A percentile compares a stretch with the other conserved stretches of the same genome.
Conservation (phyloP, 2,888 invertebrate genomes). For the Tenthredo distinguenda region DNA sequence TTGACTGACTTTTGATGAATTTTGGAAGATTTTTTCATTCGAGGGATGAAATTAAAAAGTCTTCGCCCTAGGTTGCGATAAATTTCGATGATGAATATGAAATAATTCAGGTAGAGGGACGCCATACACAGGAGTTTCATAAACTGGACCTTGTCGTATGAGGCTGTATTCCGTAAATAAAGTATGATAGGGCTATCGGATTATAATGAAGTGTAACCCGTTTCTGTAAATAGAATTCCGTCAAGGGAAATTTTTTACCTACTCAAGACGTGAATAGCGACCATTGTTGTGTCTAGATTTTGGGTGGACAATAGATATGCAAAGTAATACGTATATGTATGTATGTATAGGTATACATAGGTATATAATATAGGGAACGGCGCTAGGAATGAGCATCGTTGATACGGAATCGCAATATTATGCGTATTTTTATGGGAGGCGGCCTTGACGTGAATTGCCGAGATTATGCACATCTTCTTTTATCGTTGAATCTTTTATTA, state of each 20-base stretch:
- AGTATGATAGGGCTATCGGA: not conserved
- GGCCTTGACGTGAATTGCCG: slow-evolving; percentile 38
- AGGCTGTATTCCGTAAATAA: not conserved
- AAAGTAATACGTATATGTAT: not conserved
- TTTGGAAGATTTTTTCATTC: not conserved
- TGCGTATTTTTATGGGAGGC: slow-evolving; percentile 37
- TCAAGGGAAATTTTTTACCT: not conserved
- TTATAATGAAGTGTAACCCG: slow-evolving; percentile 9
- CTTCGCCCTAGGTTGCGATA: not conserved
- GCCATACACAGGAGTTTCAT: not conserved
- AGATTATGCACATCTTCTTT: slow-evolving; percentile 43
- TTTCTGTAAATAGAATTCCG: not conserved
- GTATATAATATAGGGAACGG: not conserved
- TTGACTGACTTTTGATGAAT: not conserved
- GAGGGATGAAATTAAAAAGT: not conserved
- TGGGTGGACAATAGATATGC: slow-evolving; percentile 17
- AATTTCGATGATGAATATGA: not conserved
- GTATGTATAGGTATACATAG: not conserved
- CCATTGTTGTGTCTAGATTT: slow-evolving; percentile 12
- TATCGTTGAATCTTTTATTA: slow-evolving; percentile 48
- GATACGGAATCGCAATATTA: slow-evolving; percentile 44
- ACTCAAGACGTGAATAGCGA: not conserved
- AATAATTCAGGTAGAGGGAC: not conserved
- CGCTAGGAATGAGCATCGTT: slow-evolving; percentile 41
- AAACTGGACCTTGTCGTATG: not conserved